phyloP scores from a whole-genome alignment of 2,888 invertebrate species.

The Linnaemya tessellans region DNA sequence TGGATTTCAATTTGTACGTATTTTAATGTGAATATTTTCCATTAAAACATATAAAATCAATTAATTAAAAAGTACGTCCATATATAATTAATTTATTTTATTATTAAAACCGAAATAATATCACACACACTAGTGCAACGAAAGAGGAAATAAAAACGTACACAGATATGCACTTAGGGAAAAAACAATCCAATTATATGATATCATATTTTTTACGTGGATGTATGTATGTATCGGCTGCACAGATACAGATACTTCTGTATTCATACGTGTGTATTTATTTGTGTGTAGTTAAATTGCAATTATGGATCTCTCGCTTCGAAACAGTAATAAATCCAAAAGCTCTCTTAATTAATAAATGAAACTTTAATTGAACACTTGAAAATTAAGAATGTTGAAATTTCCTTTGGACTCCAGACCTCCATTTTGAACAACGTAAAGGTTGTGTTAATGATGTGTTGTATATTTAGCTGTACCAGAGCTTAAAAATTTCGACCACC shows the following conservation, averaged over 20 bases:
- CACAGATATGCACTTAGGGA: not conserved
- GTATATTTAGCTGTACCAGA: too few species aligned
- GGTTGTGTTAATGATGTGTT: too few species aligned
- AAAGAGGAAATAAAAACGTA: slow-evolving; percentile 37
- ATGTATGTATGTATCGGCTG: slow-evolving; percentile 1
- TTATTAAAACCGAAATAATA: slow-evolving; percentile 27
- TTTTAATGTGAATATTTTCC: slow-evolving; percentile 28
- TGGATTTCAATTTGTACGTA: slow-evolving; percentile 6
- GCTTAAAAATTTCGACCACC: too few species aligned
- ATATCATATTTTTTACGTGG: not conserved
- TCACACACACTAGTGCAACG: not conserved
- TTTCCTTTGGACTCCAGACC: too few species aligned
- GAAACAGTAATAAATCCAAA: not conserved
- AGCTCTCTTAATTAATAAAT: too few species aligned
- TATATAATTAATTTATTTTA: slow-evolving; percentile 56
- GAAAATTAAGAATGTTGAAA: too few species aligned
- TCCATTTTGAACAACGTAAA: too few species aligned
- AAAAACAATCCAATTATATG: not conserved
- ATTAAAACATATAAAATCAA: slow-evolving; percentile 60
- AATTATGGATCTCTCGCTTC: not conserved
- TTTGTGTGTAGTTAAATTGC: not conserved
- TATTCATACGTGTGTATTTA: not conserved
- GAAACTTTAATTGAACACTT: too few species aligned
- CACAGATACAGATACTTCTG: not conserved
- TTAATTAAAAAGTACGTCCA: slow-evolving; percentile 60